Percentiles rank a stretch among this genome's conserved stretches.
phyloP scores from a whole-genome alignment of 2,113 vertebrate species.

The Rhinogobius similis region DNA sequence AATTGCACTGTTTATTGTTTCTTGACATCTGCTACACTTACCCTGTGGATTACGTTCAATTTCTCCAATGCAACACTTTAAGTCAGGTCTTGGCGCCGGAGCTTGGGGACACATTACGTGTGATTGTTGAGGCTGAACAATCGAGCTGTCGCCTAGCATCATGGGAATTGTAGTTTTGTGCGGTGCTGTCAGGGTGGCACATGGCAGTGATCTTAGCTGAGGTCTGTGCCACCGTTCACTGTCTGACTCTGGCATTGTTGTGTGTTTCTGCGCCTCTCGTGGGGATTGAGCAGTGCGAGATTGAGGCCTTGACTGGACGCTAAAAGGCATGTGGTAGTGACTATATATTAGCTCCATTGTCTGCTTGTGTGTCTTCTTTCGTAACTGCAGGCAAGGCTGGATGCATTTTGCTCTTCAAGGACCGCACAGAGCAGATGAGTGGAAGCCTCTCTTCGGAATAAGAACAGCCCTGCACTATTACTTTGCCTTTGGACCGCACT shows the following conservation, averaged over 20 bases:
- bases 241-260: slow-evolving; percentile 58
- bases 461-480: slow-evolving; percentile 42
- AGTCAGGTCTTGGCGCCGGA: slow-evolving; percentile 28
- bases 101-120: slow-evolving; percentile 51
- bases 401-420: slow-evolving; percentile 62
- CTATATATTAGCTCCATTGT: slow-evolving; percentile 57
- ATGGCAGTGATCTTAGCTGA: slow-evolving; percentile 48
- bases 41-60: slow-evolving; percentile 44
- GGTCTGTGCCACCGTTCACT: slow-evolving; percentile 46
- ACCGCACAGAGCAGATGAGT: slow-evolving; percentile 55
- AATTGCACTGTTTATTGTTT: slow-evolving; percentile 5
- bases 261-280: slow-evolving; percentile 43
- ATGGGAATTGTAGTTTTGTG: slow-evolving; percentile 55
- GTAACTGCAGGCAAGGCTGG: slow-evolving; percentile 48
- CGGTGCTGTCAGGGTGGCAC: slow-evolving; percentile 51
- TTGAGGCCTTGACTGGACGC: slow-evolving; percentile 66
- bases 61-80: slow-evolving; percentile 53
- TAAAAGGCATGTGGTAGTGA: slow-evolving; percentile 49
- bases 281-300: slow-evolving; percentile 56
- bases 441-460: slow-evolving; percentile 58
- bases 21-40: slow-evolving; percentile 3
- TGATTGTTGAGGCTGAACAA: slow-evolving; percentile 57
- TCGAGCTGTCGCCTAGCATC: slow-evolving; percentile 33
- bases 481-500: slow-evolving; percentile 4
- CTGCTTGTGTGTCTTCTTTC: slow-evolving; percentile 40